Evolutionary conservation across 2,888 invertebrate species (phyloP), one percentile per base, ranked within the genome.

Genomic region (Tanypteryx hageni): DNA sequence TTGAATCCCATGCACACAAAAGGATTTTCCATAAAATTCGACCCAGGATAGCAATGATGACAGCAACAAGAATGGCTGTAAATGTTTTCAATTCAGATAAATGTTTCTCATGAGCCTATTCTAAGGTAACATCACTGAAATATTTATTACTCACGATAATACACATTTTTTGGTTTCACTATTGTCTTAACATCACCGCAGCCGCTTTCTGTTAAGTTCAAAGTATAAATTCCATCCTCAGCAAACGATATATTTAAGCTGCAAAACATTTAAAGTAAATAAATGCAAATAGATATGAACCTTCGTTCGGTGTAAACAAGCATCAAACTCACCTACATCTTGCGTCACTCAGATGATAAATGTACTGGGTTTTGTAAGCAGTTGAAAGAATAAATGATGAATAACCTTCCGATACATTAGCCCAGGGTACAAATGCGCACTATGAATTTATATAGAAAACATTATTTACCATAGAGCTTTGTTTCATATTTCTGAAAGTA

Each of bases 211-310:
- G 83, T 68, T 44, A 84, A 22, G 56, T 92, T 92, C 16, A 85
- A 56, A 7, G 57, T 68, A 92, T 84, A 92, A 7, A 92, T 61
- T 64, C 92, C 92, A 10, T 85, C 59, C 18, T 83, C 92, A n/a
- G 22, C 92, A 92, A 92, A 92, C 31, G 81, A 44, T 16, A 68
- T 56, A 9, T 16, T 44, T 31, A 85, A 57, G 7, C 92, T 92
- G 76, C 18, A 56, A 64, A 84, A n/a, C 16, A 86, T 27, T 86
- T 0, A 16, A 16, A 7, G 14, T 31, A 14, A 31, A 7, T 27
- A 14, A 31, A 31, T 44, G 82, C 3, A 82, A 64, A 86, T 56
- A 1, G 44, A 0, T 9, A 56, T 14, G 10, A 14, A 56, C 11
- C 86, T 44, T 56, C 22, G 44, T 18, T 27, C 11, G 18, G 16